Conservation (phyloP, 1,140 invertebrate genomes). For the Medauroidea extradentata region DNA sequence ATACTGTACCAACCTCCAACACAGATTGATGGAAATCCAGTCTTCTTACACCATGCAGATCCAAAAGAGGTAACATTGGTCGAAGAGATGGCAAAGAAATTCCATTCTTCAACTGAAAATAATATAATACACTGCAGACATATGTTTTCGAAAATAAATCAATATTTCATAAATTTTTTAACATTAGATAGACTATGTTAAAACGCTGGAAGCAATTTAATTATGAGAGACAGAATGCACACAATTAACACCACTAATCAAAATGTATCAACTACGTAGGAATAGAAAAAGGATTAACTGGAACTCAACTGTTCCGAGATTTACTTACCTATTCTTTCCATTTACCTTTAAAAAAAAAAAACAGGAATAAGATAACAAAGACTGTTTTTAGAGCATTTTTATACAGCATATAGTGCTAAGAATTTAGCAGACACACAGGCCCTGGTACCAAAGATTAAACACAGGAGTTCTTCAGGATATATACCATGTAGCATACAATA, state of each 20-base stretch:
- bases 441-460: too few species aligned
- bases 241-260: not conserved
- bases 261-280: not conserved
- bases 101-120: constrained; percentile 77
- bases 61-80: constrained; percentile 90
- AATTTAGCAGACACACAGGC: too few species aligned
- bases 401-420: too few species aligned
- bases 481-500: too few species aligned
- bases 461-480: too few species aligned
- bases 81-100: constrained; percentile 87
- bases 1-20: constrained; percentile 67
- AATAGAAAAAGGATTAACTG: not conserved
- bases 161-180: not conserved
- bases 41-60: constrained; percentile 86
- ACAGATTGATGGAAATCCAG: constrained; percentile 94
- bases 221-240: not conserved
- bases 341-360: too few species aligned
- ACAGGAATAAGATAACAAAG: too few species aligned
- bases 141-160: not conserved
- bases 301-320: too few species aligned
- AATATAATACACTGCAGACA: not conserved
- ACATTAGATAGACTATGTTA: not conserved
- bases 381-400: too few species aligned
- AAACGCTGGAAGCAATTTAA: not conserved
- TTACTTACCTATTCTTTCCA: too few species aligned